Base-by-base conservation (phyloP, 1,140 invertebrate species). In the Drosophila repleta region DNA sequence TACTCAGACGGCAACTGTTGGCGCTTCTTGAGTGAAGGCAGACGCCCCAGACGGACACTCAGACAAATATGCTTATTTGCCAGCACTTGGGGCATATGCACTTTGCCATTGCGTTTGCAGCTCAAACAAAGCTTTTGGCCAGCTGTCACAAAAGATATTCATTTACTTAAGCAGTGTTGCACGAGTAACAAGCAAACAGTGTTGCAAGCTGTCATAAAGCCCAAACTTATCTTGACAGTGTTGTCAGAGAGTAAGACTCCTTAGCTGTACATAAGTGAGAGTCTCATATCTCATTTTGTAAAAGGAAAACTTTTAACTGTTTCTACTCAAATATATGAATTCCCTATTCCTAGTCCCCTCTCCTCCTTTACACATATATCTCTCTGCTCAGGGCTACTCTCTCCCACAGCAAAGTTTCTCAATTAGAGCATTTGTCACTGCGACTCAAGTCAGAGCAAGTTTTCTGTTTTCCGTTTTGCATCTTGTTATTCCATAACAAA, bases 11-110 rank as follows among this genome's bases (percentile, higher is more conserved):
- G 67, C 76, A 74, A 85, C 82, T 87, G 82, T 69, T 81, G 81
- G 82, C 74, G 82, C 82, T 87, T 68, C 65, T 87, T 77, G 78
- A 87, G 74, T 78, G 82, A 77, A 66, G 80, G 56, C 67, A 43
- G 65, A 72, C 45, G 45, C 0, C 21, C 46, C 13, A n/a, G 48
- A 32, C 48, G 61, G 74, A 52, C 73, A 60, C 29, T 37, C 45
- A 56, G 55, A 58, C 76, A 79, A 69, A 74, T 62, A 70, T 48
- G 68, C 32, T 35, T 73, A 67, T 48, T 43, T 65, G 57, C 45
- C 10, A 26, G 35, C 10, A 35, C 32, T 11, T 32, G 8, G 35
- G 37, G 17, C 20, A 66, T 51, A 45, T 58, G 37, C 45, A 18
- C 21, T 58, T 29, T 7, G 13, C 21, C 4, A 70, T 24, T 6